Conservation (phyloP, 1,140 invertebrate species). For the Bathynomus jamesi region DNA sequence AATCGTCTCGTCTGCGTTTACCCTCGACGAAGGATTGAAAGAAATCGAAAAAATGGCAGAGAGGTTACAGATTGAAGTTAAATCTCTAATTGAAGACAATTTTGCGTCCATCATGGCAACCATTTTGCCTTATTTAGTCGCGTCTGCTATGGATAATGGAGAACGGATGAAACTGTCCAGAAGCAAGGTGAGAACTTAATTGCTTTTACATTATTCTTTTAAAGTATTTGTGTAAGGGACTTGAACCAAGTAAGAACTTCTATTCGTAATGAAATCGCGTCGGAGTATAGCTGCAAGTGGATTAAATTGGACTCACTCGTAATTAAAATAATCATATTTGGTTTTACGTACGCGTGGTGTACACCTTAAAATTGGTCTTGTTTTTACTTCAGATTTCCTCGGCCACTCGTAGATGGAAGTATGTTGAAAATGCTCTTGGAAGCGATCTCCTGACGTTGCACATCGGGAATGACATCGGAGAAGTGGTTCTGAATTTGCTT, state of each 20-base stretch:
- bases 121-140: neutral
- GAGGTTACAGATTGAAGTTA: neutral
- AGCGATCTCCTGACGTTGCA: neutral
- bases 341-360: too few relatives aligned
- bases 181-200: neutral
- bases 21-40: neutral
- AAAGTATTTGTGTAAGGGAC: neutral
- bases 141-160: neutral
- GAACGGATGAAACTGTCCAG: neutral
- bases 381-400: neutral
- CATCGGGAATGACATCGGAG: neutral
- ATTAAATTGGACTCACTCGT: neutral
- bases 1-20: neutral
- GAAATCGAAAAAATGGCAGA: neutral
- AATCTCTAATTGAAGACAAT: neutral
- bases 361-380: neutral
- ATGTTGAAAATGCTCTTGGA: neutral
- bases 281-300: neutral
- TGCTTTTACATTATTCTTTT: too few relatives aligned
- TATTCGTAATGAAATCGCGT: too few relatives aligned
- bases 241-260: too few relatives aligned
- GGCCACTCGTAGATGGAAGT: neutral
- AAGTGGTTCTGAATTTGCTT: neutral
- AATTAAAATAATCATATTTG: too few relatives aligned
- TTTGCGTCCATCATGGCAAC: neutral